Conservation (phyloP, 2,797 vertebrate genomes). For the Eulemur coronatus region DNA sequence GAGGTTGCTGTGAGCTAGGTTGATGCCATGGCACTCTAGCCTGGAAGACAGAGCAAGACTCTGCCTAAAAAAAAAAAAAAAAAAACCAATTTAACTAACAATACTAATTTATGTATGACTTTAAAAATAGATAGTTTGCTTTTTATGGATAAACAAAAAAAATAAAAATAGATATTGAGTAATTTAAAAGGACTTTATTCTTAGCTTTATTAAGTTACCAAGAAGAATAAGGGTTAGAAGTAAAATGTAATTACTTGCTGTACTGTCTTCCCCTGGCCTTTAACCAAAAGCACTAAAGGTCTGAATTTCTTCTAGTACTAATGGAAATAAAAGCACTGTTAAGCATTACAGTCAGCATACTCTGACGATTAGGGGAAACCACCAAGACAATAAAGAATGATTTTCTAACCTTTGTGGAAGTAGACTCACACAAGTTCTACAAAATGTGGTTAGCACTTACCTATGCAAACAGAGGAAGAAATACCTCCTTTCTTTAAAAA, state of each 20-base stretch:
- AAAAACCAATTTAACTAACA: not conserved
- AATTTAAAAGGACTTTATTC: not conserved
- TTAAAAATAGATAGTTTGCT: not conserved
- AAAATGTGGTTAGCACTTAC: not conserved
- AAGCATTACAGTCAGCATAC: not conserved
- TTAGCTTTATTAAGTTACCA: slow-evolving; percentile 4
- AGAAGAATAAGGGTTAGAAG: not conserved
- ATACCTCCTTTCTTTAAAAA: not conserved
- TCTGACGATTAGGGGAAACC: not conserved
- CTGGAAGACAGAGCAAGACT: no score
- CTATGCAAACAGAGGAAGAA: not conserved
- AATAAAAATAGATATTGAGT: not conserved
- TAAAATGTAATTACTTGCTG: slow-evolving; percentile 7
- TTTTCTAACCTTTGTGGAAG: not conserved
- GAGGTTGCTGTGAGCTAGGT: no score
- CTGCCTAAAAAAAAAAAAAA: no score
- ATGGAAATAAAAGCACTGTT: not conserved
- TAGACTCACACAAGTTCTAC: not conserved
- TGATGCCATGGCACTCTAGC: no score
- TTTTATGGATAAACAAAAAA: not conserved
- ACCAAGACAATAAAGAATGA: not conserved
- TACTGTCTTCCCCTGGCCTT: not conserved
- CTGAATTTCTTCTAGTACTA: not conserved
- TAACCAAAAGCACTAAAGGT: not conserved
- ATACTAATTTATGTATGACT: not conserved